Evolutionary conservation across 2,797 vertebrate species (phyloP), one percentile per base, ranked within the genome.

Genomic region (Forpus xanthops): DNA sequence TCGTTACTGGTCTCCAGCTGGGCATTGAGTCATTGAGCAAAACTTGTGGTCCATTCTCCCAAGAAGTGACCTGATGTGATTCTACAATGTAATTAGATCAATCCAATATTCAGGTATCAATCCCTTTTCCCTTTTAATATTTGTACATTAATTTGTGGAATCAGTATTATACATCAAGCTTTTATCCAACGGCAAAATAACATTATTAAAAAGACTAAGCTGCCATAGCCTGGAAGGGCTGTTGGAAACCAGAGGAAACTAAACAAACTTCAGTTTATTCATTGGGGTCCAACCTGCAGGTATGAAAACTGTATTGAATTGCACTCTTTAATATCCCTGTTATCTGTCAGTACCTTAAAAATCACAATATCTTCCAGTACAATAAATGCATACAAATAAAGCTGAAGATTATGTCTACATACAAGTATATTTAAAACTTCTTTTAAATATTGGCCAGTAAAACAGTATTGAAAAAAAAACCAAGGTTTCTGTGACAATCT

Each of bases 181-280:
- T 81, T 91, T 94, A 87, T 96, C 90, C 92, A 81, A 85, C 85
- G 82, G 94, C 79, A 91, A 93, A 95, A 73, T 73, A 91, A 77
- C 58, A 73, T 95, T 95, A 89, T 94, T 96, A 93, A 96, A 93
- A 95, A 96, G 68, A 89, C 53, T 91, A 86, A 93, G 79, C 75
- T 89, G 21, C 62, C 61, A 45, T 75, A 87, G 90, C 58, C 82
- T 84, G 45, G 50, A 86, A 96, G 75, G 35, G 75, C 39, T 89
- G 20, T 28, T 92, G 83, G 73, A 94, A 92, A 92, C 15, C 56
- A 92, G 31, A 85, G 65, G 72, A 96, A 97, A 78, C 62, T 75
- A 85, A 94, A 85, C 56, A 87, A 87, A 66, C 16, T 19, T 70
- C 72, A 73, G 58, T 92, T 93, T 87, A 85, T 96, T 90, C 72